Conservation (phyloP, 1,140 invertebrate species). For the Pseudomyrmex flavicornis region DNA sequence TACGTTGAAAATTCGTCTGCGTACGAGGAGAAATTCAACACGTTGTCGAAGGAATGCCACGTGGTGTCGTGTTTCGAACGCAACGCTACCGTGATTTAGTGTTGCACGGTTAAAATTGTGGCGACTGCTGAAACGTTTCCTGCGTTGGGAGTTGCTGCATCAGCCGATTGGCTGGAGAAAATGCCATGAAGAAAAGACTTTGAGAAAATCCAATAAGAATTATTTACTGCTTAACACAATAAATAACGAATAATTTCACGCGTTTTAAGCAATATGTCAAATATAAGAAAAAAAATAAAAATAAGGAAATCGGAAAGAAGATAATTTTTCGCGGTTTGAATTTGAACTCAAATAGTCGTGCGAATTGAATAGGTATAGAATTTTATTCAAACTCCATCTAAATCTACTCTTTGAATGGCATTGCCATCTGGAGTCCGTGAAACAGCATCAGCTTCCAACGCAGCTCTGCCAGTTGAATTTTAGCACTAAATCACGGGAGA, state of each 20-base stretch:
- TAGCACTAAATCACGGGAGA: conserved; percentile 48
- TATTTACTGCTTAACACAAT: not conserved
- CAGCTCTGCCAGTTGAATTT: conserved; percentile 3
- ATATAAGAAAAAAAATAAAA: too few species aligned
- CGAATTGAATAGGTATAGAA: not conserved
- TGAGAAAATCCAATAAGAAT: conserved; percentile 2
- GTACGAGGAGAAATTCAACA: conserved; percentile 58
- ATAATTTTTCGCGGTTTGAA: not conserved
- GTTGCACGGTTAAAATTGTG: conserved; percentile 50
- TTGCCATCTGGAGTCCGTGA: conserved; percentile 29
- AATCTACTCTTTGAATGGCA: conserved; percentile 22
- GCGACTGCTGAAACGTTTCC: conserved; percentile 48
- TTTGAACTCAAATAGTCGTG: not conserved
- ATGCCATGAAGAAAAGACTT: not conserved
- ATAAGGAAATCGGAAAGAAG: not conserved
- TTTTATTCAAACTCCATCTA: conserved; percentile 8
- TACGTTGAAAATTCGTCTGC: conserved; percentile 38
- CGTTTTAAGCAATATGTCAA: too few species aligned
- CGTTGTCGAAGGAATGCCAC: conserved; percentile 61
- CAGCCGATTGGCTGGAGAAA: conserved; percentile 11
- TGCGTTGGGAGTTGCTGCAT: not conserved
- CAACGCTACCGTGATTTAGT: conserved; percentile 57
- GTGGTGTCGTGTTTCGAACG: conserved; percentile 56
- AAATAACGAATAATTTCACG: too few species aligned
- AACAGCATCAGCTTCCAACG: conserved; percentile 19